A percentile compares a stretch with the other conserved stretches of the same genome.
phyloP scores from a whole-genome alignment of 2,113 vertebrate genomes.

The Phycodurus eques region DNA sequence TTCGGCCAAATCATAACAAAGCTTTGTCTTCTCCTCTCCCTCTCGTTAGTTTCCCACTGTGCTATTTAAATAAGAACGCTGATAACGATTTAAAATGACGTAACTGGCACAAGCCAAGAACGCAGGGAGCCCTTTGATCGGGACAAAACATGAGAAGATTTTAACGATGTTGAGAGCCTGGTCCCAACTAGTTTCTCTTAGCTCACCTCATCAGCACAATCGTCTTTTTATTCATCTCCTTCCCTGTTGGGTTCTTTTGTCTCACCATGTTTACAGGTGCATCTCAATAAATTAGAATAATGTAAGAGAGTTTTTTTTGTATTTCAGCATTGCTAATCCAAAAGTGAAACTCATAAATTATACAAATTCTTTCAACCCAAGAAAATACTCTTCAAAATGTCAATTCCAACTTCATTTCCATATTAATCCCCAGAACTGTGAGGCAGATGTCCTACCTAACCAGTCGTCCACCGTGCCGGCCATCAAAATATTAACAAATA shows the following conservation, averaged over 20 bases:
- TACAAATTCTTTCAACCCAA: no score
- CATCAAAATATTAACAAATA: no score
- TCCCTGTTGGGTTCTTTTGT: neutral
- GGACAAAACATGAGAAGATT: neutral
- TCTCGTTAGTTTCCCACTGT: neutral
- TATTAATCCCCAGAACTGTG: no score
- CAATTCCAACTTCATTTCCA: no score
- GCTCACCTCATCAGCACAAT: neutral
- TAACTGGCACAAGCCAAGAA: slow-evolving; percentile 1
- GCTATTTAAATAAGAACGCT: slow-evolving; percentile 1
- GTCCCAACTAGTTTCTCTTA: neutral
- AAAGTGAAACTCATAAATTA: no score
- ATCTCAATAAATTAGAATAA: no score
- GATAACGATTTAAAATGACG: neutral
- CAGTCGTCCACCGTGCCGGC: no score
- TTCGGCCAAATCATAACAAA: slow-evolving; percentile 9
- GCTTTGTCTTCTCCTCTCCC: slow-evolving; percentile 8
- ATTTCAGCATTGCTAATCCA: no score
- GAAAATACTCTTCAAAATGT: no score
- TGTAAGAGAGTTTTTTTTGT: no score
- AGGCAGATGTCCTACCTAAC: no score
- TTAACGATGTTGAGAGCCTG: neutral
- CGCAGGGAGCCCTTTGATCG: neutral
- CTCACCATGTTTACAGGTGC: neutral
- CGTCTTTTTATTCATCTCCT: neutral